These are phyloP conservation scores for Leptobrachium leishanense DNA, from an alignment of 2,113 vertebrate genomes.

Conservation along the genomic window DNA sequence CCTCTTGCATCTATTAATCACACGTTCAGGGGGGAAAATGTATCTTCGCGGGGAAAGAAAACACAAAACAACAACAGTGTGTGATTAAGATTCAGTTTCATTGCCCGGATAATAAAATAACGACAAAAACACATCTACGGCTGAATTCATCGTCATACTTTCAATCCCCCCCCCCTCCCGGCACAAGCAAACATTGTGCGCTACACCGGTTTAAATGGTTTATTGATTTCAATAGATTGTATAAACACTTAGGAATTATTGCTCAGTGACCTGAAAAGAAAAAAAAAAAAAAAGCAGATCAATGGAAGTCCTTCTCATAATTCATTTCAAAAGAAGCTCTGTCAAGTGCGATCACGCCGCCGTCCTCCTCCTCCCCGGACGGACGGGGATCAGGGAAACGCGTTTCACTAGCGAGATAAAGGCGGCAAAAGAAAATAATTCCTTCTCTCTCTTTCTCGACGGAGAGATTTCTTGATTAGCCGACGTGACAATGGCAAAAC, in stretches of 20 bases:
- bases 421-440: slow-evolving; percentile 31
- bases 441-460: neutral
- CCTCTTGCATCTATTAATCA: no score
- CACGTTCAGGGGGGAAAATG: no score
- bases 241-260: slow-evolving; percentile 71
- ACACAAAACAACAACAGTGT: no score
- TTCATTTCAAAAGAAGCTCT: slow-evolving; percentile 66
- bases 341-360: slow-evolving; percentile 51
- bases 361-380: slow-evolving; percentile 23
- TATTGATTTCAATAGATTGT: slow-evolving; percentile 89
- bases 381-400: neutral
- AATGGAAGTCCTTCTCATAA: slow-evolving; percentile 64
- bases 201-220: slow-evolving; percentile 83
- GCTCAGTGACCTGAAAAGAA: slow-evolving; percentile 62
- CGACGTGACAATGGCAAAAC: slow-evolving; percentile 26
- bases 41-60: no score
- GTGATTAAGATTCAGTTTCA: no score
- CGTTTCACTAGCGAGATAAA: slow-evolving; percentile 15
- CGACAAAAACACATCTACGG: slow-evolving; percentile 58
- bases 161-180: slow-evolving; percentile 62
- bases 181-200: slow-evolving; percentile 62
- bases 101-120: neutral
- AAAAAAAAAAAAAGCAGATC: slow-evolving; percentile 53
- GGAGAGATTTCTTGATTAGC: slow-evolving; percentile 42
- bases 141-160: slow-evolving; percentile 63